These are phyloP conservation scores for Microcaecilia unicolor DNA, from an alignment of 2,797 vertebrate genomes.

Conservation along the genomic window DNA sequence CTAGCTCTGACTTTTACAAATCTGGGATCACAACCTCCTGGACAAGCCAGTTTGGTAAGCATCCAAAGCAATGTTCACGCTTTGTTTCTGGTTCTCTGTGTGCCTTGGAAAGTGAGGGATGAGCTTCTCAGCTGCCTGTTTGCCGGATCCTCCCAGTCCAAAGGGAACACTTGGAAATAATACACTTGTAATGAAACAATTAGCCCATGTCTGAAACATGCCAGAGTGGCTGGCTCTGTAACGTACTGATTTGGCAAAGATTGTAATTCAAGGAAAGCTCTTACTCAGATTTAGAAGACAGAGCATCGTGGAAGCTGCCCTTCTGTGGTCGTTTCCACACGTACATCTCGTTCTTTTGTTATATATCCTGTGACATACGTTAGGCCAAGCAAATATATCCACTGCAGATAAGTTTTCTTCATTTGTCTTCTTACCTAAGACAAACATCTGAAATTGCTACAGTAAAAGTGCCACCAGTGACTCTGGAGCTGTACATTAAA, in stretches of 20 bases:
- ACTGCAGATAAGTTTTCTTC: conserved; percentile 44
- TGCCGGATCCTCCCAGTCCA: conserved; percentile 39
- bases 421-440: conserved; percentile 44
- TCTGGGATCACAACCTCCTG: too few relatives aligned
- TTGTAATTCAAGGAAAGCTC: conserved; percentile 31
- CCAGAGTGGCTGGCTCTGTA: conserved; percentile 24
- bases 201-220: conserved; percentile 10
- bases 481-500: conserved; percentile 30
- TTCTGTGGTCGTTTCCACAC: conserved; percentile 17
- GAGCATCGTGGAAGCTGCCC: conserved; percentile 13
- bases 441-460: conserved; percentile 39
- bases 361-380: conserved; percentile 46
- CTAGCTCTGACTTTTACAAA: too few relatives aligned
- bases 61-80: too few relatives aligned
- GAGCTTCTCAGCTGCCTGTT: too few relatives aligned
- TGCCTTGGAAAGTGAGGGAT: too few relatives aligned
- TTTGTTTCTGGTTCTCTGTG: too few relatives aligned
- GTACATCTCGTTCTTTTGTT: conserved; percentile 36
- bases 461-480: conserved; percentile 40
- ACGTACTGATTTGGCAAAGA: conserved; percentile 21
- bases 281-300: conserved; percentile 20
- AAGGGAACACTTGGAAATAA: conserved; percentile 41
- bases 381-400: conserved; percentile 43
- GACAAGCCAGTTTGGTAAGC: too few relatives aligned
- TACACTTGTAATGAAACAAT: conserved; percentile 22